Percentiles rank a stretch among this genome's conserved stretches.
Conservation (phyloP, 2,113 vertebrate species). For the Tonatia bakeri region DNA sequence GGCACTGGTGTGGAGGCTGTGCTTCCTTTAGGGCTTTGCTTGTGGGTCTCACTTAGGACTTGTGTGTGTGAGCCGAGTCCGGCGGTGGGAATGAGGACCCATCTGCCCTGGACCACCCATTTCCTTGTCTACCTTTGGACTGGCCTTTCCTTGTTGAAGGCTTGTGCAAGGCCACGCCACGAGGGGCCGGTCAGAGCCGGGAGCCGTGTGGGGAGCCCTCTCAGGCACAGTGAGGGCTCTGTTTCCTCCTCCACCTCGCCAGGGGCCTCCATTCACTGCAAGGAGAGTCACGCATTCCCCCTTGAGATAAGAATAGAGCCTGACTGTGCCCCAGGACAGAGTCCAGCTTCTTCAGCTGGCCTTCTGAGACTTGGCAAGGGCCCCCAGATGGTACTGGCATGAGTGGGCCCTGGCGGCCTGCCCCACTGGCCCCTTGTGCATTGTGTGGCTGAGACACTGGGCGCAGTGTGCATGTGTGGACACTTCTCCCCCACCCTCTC, state of each 20-base stretch:
- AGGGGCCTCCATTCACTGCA: slow-evolving; percentile 54
- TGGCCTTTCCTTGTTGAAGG: neutral
- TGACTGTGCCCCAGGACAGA: slow-evolving; percentile 73
- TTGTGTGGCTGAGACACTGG: slow-evolving; percentile 62
- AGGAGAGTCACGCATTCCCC: slow-evolving; percentile 71
- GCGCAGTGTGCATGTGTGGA: slow-evolving; percentile 46
- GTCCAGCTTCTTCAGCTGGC: slow-evolving; percentile 67
- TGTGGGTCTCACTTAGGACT: neutral
- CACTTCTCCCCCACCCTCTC: neutral
- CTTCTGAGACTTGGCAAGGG: slow-evolving; percentile 57
- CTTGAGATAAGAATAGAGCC: slow-evolving; percentile 78
- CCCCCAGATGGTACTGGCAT: slow-evolving; percentile 70
- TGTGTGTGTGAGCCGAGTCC: rapidly evolving
- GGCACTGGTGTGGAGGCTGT: neutral
- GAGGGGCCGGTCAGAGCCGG: slow-evolving; percentile 53
- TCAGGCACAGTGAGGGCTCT: slow-evolving; percentile 56
- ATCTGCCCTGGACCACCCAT: neutral
- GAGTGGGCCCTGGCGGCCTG: slow-evolving; percentile 71
- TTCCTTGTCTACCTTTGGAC: neutral
- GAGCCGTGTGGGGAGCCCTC: slow-evolving; percentile 44
- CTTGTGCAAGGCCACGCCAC: slow-evolving; percentile 52
- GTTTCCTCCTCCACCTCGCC: slow-evolving; percentile 32
- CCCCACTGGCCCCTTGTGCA: slow-evolving; percentile 65
- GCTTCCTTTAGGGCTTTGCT: neutral
- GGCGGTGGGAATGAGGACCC: neutral